phyloP scores from a whole-genome alignment of 2,888 invertebrate genomes.

The Leucophenga montana region DNA sequence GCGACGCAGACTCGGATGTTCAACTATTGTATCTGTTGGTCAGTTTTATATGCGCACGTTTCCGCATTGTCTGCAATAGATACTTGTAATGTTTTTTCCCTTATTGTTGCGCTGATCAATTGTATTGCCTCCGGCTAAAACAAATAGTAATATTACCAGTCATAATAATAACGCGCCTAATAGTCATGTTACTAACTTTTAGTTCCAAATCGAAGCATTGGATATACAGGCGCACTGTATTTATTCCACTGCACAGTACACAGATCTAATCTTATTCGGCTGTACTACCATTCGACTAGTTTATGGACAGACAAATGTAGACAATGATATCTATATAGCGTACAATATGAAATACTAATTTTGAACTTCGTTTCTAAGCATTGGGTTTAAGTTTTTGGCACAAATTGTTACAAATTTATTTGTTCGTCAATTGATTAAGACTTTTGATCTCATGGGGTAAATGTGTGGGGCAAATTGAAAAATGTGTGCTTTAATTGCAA shows the following conservation, averaged over 20 bases:
- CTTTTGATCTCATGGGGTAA: no score
- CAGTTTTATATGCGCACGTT: slow-evolving; percentile 52
- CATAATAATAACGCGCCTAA: slow-evolving; percentile 41
- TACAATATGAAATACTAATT: no score
- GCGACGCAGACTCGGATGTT: slow-evolving; percentile 7
- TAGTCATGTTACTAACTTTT: slow-evolving; percentile 28
- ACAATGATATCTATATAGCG: slow-evolving; percentile 55
- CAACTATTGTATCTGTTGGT: background rate
- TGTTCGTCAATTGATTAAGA: no score
- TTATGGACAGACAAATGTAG: slow-evolving; percentile 11
- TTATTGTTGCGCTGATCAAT: slow-evolving; percentile 47
- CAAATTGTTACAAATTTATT: no score
- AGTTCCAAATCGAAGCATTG: slow-evolving; percentile 44
- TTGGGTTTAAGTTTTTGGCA: no score
- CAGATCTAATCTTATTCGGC: background rate
- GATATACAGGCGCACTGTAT: background rate
- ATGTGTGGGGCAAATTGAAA: no score
- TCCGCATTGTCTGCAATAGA: slow-evolving; percentile 56
- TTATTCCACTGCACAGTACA: background rate
- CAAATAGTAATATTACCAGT: slow-evolving; percentile 53
- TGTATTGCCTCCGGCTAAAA: slow-evolving; percentile 54
- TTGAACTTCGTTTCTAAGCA: no score
- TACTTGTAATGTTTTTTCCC: slow-evolving; percentile 9
- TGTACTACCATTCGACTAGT: background rate
- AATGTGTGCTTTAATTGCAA: no score